Conservation (phyloP, 2,888 invertebrate genomes). For the Adelphocoris suturalis region DNA sequence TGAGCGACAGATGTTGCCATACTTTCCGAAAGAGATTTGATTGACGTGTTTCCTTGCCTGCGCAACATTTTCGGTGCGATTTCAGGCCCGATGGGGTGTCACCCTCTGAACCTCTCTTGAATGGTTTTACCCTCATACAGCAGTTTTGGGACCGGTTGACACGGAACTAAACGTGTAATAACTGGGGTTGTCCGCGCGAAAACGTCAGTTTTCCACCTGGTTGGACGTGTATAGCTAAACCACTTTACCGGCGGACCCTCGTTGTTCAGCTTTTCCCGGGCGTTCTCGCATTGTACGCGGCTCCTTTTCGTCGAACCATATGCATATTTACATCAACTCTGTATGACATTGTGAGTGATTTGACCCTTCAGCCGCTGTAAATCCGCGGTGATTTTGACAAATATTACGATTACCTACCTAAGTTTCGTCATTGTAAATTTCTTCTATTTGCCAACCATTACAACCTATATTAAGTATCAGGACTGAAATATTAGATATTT, state of each 20-base stretch:
- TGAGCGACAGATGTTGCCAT: slow-evolving; percentile 5
- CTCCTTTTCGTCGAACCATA: slow-evolving; percentile 4
- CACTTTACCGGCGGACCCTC: slow-evolving; percentile 33
- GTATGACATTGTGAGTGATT: background rate
- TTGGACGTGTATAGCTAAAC: slow-evolving; percentile 40
- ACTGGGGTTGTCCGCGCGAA: slow-evolving; percentile 16
- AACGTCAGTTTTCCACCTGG: slow-evolving; percentile 49
- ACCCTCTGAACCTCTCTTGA: slow-evolving; percentile 8
- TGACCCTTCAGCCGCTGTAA: background rate
- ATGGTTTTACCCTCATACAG: slow-evolving; percentile 18
- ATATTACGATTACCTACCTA: background rate
- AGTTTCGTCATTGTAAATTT: too few species aligned
- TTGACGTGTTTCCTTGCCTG: slow-evolving; percentile 39
- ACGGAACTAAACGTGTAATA: slow-evolving; percentile 47
- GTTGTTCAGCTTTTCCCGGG: slow-evolving; percentile 19
- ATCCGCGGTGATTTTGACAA: background rate
- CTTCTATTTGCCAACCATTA: too few species aligned
- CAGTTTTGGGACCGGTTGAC: slow-evolving; percentile 44
- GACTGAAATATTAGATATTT: too few species aligned
- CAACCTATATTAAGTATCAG: too few species aligned
- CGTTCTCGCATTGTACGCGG: background rate
- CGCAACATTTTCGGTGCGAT: slow-evolving; percentile 29
- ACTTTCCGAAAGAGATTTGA: slow-evolving; percentile 16
- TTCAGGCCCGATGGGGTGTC: background rate
- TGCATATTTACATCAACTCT: slow-evolving; percentile 13